Evolutionary conservation across 2,797 vertebrate species (phyloP).

Genomic region (Capromys pilorides): DNA sequence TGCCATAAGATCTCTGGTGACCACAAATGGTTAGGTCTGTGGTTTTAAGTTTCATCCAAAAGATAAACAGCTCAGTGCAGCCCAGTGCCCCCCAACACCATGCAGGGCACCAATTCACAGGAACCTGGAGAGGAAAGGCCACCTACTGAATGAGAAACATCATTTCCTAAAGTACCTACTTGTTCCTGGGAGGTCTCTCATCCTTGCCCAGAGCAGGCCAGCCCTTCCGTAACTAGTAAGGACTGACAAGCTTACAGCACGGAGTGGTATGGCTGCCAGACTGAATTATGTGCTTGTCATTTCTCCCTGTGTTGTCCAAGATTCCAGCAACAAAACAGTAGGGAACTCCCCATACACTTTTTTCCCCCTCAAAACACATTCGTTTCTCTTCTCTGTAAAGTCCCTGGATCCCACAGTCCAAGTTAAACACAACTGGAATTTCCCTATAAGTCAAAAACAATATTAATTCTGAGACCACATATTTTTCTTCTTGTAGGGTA

Average conservation of each 20-base stretch:
- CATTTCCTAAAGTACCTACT: constrained; percentile 78
- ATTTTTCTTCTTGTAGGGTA: constrained; percentile 86
- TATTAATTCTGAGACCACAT: constrained; percentile 87
- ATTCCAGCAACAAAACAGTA: constrained; percentile 86
- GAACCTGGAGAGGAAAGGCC: constrained; percentile 76
- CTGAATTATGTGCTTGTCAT: constrained; percentile 80
- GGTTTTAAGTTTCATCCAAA: constrained; percentile 77
- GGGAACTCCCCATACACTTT: constrained; percentile 85
- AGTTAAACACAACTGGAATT: constrained; percentile 90
- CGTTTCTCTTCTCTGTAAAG: constrained; percentile 83
- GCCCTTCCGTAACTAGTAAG: constrained; percentile 66
- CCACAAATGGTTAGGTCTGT: constrained; percentile 80
- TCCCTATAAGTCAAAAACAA: constrained; percentile 89
- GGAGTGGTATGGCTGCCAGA: constrained; percentile 74
- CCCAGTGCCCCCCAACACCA: constrained; percentile 74
- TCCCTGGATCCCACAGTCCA: constrained; percentile 82
- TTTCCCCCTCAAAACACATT: constrained; percentile 77
- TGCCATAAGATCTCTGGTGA: constrained; percentile 83
- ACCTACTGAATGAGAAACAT: constrained; percentile 78
- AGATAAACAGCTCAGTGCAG: constrained; percentile 76
- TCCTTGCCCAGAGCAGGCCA: constrained; percentile 63
- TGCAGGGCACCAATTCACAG: constrained; percentile 73
- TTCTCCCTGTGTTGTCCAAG: constrained; percentile 83
- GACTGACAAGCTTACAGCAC: constrained; percentile 72
- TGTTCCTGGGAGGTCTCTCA: constrained; percentile 81